Conservation (phyloP, 1,140 invertebrate species). For the Drosophila prosaltans region DNA sequence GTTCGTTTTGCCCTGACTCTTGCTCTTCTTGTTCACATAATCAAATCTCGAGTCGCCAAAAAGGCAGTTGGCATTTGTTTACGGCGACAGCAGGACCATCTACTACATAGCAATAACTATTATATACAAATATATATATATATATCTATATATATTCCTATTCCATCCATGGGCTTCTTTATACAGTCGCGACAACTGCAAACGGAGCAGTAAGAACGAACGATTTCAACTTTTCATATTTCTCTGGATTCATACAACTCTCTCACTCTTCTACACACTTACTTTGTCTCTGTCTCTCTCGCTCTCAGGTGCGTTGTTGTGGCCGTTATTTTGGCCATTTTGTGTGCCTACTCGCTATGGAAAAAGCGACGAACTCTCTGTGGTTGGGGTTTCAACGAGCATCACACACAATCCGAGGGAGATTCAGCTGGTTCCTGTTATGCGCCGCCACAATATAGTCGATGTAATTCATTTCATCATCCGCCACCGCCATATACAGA, state of each 20-base stretch:
- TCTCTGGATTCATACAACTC: not conserved
- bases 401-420: constrained; percentile 86
- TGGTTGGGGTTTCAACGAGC: constrained; percentile 84
- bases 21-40: constrained; percentile 51
- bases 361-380: constrained; percentile 85
- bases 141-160: not conserved
- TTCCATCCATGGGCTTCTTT: constrained; percentile 62
- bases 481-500: constrained; percentile 92
- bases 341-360: constrained; percentile 88
- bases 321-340: constrained; percentile 85
- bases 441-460: constrained; percentile 90
- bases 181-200: constrained; percentile 61
- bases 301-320: constrained; percentile 85
- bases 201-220: constrained; percentile 58
- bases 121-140: too few species aligned
- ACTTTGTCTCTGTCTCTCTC: not conserved
- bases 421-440: constrained; percentile 90
- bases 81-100: constrained; percentile 49
- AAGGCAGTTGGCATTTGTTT: constrained; percentile 71
- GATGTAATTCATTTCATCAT: constrained; percentile 91
- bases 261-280: not conserved
- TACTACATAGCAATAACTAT: not conserved
- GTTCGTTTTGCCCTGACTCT: constrained; percentile 1
- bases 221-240: not conserved
- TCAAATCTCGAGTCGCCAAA: constrained; percentile 71